phyloP scores from a whole-genome alignment of 2,888 invertebrate genomes.

The Drosophila macrospina region DNA sequence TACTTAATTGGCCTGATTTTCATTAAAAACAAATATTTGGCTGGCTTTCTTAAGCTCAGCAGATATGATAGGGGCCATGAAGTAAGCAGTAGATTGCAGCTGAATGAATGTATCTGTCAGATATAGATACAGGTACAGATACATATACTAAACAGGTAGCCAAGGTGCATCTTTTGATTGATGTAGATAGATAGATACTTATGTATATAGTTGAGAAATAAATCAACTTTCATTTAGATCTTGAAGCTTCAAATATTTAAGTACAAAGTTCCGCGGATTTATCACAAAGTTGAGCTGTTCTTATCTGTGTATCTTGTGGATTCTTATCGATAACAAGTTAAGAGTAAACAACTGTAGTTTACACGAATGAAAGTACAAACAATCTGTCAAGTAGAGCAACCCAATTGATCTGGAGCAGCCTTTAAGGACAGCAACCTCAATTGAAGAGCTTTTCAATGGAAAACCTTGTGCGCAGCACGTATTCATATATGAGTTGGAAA shows the following conservation, averaged over 20 bases:
- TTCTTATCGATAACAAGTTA: not conserved
- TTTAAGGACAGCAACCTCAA: slow-evolving; percentile 1
- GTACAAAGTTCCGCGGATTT: too few species aligned
- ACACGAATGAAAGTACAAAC: too few species aligned
- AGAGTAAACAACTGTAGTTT: not conserved
- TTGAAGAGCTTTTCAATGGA: not conserved
- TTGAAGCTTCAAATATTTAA: too few species aligned
- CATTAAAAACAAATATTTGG: slow-evolving; percentile 25
- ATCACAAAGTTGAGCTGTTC: too few species aligned
- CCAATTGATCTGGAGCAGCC: slow-evolving; percentile 9
- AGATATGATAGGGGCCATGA: slow-evolving; percentile 5
- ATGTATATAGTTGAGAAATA: too few species aligned
- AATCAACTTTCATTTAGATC: too few species aligned
- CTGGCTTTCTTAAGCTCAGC: slow-evolving; percentile 13
- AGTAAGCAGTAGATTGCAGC: not conserved
- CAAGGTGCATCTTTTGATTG: too few species aligned
- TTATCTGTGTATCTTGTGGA: too few species aligned
- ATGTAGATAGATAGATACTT: too few species aligned
- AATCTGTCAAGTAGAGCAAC: too few species aligned
- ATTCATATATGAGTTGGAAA: not conserved
- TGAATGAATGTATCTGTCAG: not conserved
- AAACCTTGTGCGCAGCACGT: not conserved
- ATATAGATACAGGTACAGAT: not conserved
- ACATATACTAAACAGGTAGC: not conserved
- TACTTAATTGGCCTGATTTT: slow-evolving; percentile 47